Base-by-base conservation (phyloP, 1,140 invertebrate genomes). In the Nasonia giraulti region DNA sequence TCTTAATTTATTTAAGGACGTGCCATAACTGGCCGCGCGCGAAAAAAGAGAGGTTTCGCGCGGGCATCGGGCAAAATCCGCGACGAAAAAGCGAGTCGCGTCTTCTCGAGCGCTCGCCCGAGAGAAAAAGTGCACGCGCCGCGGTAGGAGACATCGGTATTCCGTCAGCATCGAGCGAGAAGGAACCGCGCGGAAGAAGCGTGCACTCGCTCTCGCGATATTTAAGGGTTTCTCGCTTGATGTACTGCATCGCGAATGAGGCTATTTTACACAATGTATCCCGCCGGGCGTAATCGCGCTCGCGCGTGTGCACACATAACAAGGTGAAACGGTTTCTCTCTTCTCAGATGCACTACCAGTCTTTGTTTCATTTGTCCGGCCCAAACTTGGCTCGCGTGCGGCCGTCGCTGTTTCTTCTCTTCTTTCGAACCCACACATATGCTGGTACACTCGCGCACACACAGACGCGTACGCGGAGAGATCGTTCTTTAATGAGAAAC, bases 351-450 rank as follows among this genome's bases (percentile, higher is more conserved):
- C 31, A 69, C 47, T 73, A 84, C 44, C 76, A 73, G 66, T 88
- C 87, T 82, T 87, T 86, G 89, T 89, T 87, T 88, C 88, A 87
- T 89, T 89, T 89, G 87, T 89, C 86, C 85, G 83, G 69, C 37
- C 83, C 76, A 79, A 79, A 88, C 87, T 88, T 90, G 89, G 88
- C 66, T 80, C 82, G 75, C 71, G 75, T 81, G 71, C 40, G 47
- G 80, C 79, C 78, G 76, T 73, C 23, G 55, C 62, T 85, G 68
- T 88, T 87, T 89, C 88, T 89, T 86, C 68, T 71, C 40, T 62
- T 75, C 50, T 79, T 77, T 78, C n/a, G 31, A n/a, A 47, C 31
- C 2, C 77, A 20, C 71, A 62, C 68, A 20, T 71, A 40, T 55
- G 31, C 27, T 27, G 27, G 27, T 14, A 37, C 3, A 75, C 4